Evolutionary conservation across 2,797 vertebrate genomes (phyloP).

Genomic region (Peromyscus eremicus): DNA sequence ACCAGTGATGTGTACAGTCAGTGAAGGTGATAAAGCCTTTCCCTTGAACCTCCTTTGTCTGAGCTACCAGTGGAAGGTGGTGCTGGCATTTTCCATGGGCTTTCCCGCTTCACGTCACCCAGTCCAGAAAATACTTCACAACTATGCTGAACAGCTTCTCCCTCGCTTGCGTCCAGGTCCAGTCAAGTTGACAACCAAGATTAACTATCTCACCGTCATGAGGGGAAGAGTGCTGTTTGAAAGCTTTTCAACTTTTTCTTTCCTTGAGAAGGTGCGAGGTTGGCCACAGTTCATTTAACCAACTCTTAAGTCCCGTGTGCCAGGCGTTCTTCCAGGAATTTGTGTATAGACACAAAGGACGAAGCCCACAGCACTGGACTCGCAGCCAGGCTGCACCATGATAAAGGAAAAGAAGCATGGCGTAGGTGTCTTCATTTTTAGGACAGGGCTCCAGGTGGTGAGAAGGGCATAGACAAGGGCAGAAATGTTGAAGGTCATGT

Average conservation of each 20-base stretch:
- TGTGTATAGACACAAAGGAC: background rate
- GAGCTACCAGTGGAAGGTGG: background rate
- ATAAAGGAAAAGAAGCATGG: background rate
- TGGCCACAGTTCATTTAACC: background rate
- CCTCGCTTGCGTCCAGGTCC: background rate
- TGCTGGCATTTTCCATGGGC: background rate
- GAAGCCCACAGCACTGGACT: background rate
- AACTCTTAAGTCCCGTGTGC: background rate
- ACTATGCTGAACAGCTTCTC: background rate
- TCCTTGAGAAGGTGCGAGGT: background rate
- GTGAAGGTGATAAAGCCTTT: background rate
- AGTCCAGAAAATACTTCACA: background rate
- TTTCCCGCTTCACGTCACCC: background rate
- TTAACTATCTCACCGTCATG: background rate
- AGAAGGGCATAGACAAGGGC: background rate
- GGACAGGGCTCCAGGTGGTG: background rate
- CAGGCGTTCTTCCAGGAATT: background rate
- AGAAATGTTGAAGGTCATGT: rapidly evolving
- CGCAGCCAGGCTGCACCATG: background rate
- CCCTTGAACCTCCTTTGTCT: background rate
- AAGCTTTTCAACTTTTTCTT: background rate
- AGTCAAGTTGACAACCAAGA: background rate
- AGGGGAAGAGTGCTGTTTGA: background rate
- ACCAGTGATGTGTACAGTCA: background rate
- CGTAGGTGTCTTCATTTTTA: background rate